These are phyloP conservation scores for Cantharis nigra DNA, from an alignment of 2,888 invertebrate genomes.

Conservation along the genomic window DNA sequence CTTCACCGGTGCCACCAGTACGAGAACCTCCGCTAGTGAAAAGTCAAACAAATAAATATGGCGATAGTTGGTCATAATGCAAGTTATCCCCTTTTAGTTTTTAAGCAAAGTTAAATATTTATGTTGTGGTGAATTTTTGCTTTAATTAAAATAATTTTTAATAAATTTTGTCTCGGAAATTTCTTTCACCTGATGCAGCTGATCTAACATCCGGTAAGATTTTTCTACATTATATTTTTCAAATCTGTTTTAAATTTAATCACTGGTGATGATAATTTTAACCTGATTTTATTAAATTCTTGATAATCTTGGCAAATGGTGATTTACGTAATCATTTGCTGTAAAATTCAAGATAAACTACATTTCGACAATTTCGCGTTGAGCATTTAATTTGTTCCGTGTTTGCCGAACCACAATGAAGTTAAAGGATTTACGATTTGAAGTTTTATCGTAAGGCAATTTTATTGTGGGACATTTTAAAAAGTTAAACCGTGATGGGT, in stretches of 20 bases:
- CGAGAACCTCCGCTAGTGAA: slow-evolving; percentile 14
- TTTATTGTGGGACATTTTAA: background rate
- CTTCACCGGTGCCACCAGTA: slow-evolving; percentile 14
- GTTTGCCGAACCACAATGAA: background rate
- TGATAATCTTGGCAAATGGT: background rate
- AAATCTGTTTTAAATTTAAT: background rate
- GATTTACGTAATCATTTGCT: background rate
- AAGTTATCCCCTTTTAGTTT: background rate
- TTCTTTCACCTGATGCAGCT: background rate
- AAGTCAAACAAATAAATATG: slow-evolving; percentile 43
- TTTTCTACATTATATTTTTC: background rate
- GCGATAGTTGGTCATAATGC: slow-evolving; percentile 40
- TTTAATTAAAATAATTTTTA: background rate
- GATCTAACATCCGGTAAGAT: background rate
- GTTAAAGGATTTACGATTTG: background rate
- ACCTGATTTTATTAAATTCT: background rate
- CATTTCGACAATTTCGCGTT: background rate
- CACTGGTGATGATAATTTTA: background rate
- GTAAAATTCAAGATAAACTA: background rate
- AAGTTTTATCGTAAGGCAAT: background rate
- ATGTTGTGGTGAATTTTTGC: background rate
- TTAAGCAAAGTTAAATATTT: background rate
- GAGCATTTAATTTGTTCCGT: background rate
- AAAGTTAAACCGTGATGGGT: background rate
- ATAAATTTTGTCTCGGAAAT: background rate